Evolutionary conservation across 2,888 invertebrate genomes (phyloP).

Genomic region (Hanleya hanleyi): DNA sequence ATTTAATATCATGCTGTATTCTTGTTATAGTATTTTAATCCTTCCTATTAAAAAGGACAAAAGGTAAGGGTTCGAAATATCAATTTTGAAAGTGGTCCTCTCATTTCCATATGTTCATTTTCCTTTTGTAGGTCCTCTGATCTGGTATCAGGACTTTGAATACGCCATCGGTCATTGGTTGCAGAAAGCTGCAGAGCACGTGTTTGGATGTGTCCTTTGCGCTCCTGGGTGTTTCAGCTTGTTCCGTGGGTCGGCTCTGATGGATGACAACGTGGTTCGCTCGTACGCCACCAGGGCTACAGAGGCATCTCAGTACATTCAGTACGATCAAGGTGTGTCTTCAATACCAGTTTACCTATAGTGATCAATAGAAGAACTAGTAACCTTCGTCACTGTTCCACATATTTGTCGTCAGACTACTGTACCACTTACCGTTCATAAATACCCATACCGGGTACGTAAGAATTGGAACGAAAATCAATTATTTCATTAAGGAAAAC

Average conservation of each 20-base stretch:
- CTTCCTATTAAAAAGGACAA: no score
- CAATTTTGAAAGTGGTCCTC: no score
- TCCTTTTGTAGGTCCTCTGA: conserved; percentile 86
- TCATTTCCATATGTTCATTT: no score
- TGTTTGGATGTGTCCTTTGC: conserved; percentile 98
- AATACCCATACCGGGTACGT: no score
- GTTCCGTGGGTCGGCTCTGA: conserved; percentile 88
- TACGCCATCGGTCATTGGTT: conserved; percentile 99
- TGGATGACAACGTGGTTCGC: conserved; percentile 91
- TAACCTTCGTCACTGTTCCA: no score
- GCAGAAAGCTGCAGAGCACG: conserved; percentile 99
- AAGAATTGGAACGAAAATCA: no score
- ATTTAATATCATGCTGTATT: no score
- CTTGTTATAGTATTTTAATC: no score
- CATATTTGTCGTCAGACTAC: no score
- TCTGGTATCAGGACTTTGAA: conserved; percentile 99
- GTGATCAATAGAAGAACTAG: neutral
- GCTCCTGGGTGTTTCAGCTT: conserved; percentile 94
- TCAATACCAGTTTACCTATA: neutral
- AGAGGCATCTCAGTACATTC: conserved; percentile 89
- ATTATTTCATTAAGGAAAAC: no score
- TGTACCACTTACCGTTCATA: no score
- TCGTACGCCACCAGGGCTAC: conserved; percentile 83
- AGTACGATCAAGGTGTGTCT: conserved; percentile 93
- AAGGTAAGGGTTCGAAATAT: no score